These are phyloP conservation scores for Sminthurinus signatus DNA, from an alignment of 1,140 invertebrate genomes.

Conservation along the genomic window DNA sequence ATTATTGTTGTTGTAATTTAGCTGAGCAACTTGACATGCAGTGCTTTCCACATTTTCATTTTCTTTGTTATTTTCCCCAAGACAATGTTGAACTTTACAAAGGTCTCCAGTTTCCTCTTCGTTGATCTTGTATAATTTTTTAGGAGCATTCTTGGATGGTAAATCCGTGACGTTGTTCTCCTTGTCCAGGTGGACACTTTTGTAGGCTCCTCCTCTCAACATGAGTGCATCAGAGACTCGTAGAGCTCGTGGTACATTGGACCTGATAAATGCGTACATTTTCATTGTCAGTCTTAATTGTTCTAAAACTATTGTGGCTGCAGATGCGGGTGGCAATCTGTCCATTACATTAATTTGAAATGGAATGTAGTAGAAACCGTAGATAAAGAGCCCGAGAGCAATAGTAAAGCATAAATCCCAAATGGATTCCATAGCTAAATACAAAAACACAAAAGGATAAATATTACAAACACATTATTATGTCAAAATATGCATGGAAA, in stretches of 20 bases:
- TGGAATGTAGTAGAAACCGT: slow-evolving; percentile 24
- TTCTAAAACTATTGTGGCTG: slow-evolving; percentile 24
- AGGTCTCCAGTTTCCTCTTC: background rate
- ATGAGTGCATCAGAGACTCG: background rate
- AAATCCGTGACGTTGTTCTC: background rate
- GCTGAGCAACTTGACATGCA: too few species aligned
- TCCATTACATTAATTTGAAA: slow-evolving; percentile 20
- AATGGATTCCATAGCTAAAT: slow-evolving; percentile 16
- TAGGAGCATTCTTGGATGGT: background rate
- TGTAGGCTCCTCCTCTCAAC: too few species aligned
- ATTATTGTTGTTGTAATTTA: too few species aligned
- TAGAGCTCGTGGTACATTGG: slow-evolving; percentile 53
- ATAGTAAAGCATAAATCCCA: slow-evolving; percentile 23
- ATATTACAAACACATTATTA: background rate
- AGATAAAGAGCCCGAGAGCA: slow-evolving; percentile 8
- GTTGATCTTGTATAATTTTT: background rate
- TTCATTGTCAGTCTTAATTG: slow-evolving; percentile 59
- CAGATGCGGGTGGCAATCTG: slow-evolving; percentile 20
- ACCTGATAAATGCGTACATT: slow-evolving; percentile 68
- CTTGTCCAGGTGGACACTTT: background rate
- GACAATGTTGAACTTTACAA: too few species aligned
- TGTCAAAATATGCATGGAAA: too few species aligned
- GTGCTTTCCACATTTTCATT: too few species aligned
- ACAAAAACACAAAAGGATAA: slow-evolving; percentile 4
- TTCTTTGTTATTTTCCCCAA: too few species aligned